A percentile compares a stretch with the other conserved stretches of the same genome.
Evolutionary conservation across 2,113 vertebrate species (phyloP).

Genomic region (Athene noctua): DNA sequence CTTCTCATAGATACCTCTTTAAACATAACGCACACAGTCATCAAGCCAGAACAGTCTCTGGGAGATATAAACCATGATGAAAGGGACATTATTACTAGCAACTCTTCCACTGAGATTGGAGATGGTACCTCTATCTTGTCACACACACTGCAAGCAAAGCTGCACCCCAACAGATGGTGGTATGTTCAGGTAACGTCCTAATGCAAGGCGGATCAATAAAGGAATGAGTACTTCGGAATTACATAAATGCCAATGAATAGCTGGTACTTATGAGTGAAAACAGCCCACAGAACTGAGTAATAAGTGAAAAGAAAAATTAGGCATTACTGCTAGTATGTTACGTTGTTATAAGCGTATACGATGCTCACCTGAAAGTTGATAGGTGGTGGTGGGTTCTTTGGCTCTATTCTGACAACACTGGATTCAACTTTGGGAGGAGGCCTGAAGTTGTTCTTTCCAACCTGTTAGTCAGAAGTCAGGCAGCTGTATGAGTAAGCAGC

Average conservation of each 20-base stretch:
- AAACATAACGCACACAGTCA: neutral
- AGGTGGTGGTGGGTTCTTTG: slow-evolving; percentile 94
- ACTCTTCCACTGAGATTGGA: neutral
- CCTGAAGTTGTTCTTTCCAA: slow-evolving; percentile 96
- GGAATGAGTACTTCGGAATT: neutral
- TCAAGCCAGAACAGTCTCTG: neutral
- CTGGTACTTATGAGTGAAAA: neutral
- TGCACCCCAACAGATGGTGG: rapidly evolving
- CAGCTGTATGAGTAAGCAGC: slow-evolving; percentile 5
- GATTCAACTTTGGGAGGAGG: slow-evolving; percentile 99
- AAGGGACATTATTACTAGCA: neutral
- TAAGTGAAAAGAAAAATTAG: neutral
- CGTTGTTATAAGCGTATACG: neutral
- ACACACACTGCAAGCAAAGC: neutral
- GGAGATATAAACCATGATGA: rapidly evolving
- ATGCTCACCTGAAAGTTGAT: slow-evolving; percentile 92
- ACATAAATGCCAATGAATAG: neutral
- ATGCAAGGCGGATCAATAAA: neutral
- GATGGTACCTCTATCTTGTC: neutral
- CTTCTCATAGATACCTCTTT: neutral
- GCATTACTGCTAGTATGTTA: neutral
- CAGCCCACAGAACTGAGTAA: neutral
- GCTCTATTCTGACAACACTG: slow-evolving; percentile 96
- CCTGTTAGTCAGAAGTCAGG: slow-evolving; percentile 73
- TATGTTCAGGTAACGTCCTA: rapidly evolving